Conservation (phyloP, 2,888 invertebrate species). For the Thymelicus lineola region DNA sequence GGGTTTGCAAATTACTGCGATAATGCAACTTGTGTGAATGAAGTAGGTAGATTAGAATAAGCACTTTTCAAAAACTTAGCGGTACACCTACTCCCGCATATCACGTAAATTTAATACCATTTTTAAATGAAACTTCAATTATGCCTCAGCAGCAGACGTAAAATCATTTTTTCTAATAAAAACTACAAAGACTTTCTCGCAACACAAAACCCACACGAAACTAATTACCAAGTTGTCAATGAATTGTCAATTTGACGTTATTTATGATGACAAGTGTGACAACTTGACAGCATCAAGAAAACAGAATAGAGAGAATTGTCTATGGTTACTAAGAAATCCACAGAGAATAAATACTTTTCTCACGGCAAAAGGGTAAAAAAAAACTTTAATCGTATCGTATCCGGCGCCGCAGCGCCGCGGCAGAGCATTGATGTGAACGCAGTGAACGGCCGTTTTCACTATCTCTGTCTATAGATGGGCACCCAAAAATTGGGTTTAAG, state of each 20-base stretch:
- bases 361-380: too few relatives aligned
- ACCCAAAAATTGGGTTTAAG: too few relatives aligned
- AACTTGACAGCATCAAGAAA: too few relatives aligned
- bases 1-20: conserved; percentile 34
- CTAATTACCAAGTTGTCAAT: conserved; percentile 1
- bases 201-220: conserved; percentile 25
- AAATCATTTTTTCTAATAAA: conserved; percentile 33
- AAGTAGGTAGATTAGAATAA: neutral
- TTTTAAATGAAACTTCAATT: conserved; percentile 4
- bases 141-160: conserved; percentile 6
- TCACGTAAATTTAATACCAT: conserved; percentile 12
- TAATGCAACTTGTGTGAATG: conserved; percentile 8
- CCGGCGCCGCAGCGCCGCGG: too few relatives aligned
- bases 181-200: conserved; percentile 31
- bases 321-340: too few relatives aligned
- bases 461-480: too few relatives aligned
- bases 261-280: neutral
- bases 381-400: too few relatives aligned
- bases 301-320: too few relatives aligned
- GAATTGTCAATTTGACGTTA: conserved; percentile 9
- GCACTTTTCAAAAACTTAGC: neutral
- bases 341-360: too few relatives aligned
- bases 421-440: too few relatives aligned
- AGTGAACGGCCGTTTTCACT: too few relatives aligned
- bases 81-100: conserved; percentile 3